Conservation (phyloP, 2,113 vertebrate species). For the Oophaga pumilio region DNA sequence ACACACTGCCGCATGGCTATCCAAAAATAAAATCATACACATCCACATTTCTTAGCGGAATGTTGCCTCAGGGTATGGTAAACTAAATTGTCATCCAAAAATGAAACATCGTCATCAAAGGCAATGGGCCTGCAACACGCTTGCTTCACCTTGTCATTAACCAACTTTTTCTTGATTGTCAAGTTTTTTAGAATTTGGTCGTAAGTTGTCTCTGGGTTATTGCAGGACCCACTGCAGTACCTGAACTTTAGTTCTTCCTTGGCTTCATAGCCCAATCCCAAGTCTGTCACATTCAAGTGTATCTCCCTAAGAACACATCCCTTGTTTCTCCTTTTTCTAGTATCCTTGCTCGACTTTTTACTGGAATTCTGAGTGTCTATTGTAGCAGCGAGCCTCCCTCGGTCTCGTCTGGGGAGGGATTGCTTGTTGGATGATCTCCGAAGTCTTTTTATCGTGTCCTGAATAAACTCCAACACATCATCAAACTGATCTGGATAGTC, state of each 20-base stretch:
- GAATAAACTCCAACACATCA: slow-evolving; percentile 95
- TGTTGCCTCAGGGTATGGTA: slow-evolving; percentile 97
- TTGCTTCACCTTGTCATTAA: slow-evolving; percentile 85
- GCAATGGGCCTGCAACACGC: slow-evolving; percentile 93
- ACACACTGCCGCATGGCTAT: slow-evolving; percentile 59
- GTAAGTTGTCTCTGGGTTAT: slow-evolving; percentile 89
- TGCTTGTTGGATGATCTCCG: slow-evolving; percentile 83
- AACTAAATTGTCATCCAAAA: slow-evolving; percentile 91
- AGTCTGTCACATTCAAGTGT: slow-evolving; percentile 94
- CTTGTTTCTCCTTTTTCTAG: slow-evolving; percentile 75
- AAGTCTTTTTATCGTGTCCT: slow-evolving; percentile 90
- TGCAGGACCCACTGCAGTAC: slow-evolving; percentile 95
- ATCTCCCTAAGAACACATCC: slow-evolving; percentile 92
- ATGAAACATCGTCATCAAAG: slow-evolving; percentile 94
- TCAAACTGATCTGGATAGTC: slow-evolving; percentile 89
- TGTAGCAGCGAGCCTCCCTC: slow-evolving; percentile 75
- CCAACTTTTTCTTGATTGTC: slow-evolving; percentile 91
- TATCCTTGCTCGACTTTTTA: slow-evolving; percentile 71
- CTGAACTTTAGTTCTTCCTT: slow-evolving; percentile 96
- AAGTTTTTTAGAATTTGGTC: slow-evolving; percentile 98
- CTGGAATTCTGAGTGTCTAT: slow-evolving; percentile 69
- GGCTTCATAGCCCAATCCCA: slow-evolving; percentile 94
- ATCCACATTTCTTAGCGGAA: slow-evolving; percentile 94
- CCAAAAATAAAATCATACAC: slow-evolving; percentile 77
- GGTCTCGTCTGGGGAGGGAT: slow-evolving; percentile 74